Conservation (phyloP, 2,797 vertebrate species). For the Arrhamphus sclerolepis region DNA sequence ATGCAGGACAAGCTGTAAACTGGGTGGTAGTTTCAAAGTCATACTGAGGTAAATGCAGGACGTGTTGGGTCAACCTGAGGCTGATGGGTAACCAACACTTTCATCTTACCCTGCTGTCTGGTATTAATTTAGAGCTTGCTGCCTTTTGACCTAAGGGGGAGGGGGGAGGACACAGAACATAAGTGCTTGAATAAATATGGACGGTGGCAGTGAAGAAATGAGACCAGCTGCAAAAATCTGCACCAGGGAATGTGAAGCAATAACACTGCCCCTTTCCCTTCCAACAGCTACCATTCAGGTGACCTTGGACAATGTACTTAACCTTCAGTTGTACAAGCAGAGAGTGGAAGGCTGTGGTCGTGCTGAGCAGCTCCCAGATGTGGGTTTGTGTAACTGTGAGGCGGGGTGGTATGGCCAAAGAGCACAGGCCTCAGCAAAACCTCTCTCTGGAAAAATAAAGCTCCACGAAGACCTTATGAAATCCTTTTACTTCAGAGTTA, state of each 20-base stretch:
- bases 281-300: constrained; percentile 14
- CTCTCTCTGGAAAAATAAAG: too few species aligned
- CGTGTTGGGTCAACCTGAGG: constrained; percentile 2
- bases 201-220: too few species aligned
- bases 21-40: constrained; percentile 15
- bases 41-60: constrained; percentile 28
- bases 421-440: neutral
- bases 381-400: constrained; percentile 22
- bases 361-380: constrained; percentile 39
- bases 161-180: neutral
- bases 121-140: constrained; percentile 49
- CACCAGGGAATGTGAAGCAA: neutral
- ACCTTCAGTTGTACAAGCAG: constrained; percentile 24
- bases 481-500: too few species aligned
- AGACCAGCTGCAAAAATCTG: too few species aligned
- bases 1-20: too few species aligned
- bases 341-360: constrained; percentile 32
- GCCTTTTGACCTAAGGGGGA: constrained; percentile 47
- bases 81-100: constrained; percentile 33
- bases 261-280: neutral
- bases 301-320: constrained; percentile 40
- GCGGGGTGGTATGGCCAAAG: constrained; percentile 34
- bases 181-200: too few species aligned
- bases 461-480: too few species aligned
- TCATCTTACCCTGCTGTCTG: constrained; percentile 51